Evolutionary conservation across 2,113 vertebrate species (phyloP), one percentile per base, ranked within the genome.

Genomic region (Mesoclemmys tuberculata): DNA sequence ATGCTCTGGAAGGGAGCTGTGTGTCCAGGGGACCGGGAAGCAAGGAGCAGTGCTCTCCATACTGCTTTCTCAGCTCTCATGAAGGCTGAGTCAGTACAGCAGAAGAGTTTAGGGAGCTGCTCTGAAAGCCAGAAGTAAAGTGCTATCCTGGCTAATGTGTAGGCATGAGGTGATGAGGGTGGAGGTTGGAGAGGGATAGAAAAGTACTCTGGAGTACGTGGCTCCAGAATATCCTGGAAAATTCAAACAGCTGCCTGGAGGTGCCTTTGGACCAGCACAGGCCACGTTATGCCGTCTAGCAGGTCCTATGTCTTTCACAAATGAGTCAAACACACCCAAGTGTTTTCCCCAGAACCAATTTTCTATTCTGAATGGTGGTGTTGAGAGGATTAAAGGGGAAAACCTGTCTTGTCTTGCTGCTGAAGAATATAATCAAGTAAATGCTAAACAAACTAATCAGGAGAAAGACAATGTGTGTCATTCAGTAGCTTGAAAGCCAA

Each of bases 391-490:
- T 91, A 90, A 78, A 64, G 90, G 78, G 92, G 71, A 88, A 95
- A 93, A 93, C 90, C 85, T 80, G 88, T n/a, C 4, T 5, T 35
- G 84, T 91, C 89, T 94, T 95, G 90, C 94, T 94, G 89, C 93
- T 82, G 89, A 94, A 74, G 74, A 83, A 79, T 93, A 85, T 81
- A 91, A 97, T 89, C 81, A 92, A 95, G 52, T 4, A 84, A 96
- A 88, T 4, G 29, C 92, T 87, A 97, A 97, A 96, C 85, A 96
- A 96, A 97, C 86, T 93, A 96, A 96, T 97, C 94, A 96, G 58
- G 93, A 87, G 77, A 84, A 93, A 95, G 96, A 83, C 83, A 91
- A 26, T 6, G 2, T 2, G 64, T 92, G 92, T 78, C 90, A 88
- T 85, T 90, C 82, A 51, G 56, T 49, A 91, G 85, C 74, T 68